A percentile compares a stretch with the other conserved stretches of the same genome.
phyloP scores from a whole-genome alignment of 2,888 invertebrate species.

The Yponomeuta malinellus region DNA sequence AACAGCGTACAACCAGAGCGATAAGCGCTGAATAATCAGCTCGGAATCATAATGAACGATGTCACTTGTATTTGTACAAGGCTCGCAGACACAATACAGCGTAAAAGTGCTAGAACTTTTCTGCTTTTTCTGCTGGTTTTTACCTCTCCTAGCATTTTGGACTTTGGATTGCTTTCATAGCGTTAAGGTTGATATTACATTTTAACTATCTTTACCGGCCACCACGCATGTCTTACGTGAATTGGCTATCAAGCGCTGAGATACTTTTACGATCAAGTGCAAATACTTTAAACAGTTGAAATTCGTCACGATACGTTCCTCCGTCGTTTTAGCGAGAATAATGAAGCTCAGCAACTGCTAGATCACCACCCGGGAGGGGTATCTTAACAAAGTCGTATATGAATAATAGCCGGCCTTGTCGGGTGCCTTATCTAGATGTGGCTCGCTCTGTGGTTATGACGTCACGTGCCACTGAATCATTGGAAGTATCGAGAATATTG shows the following conservation, averaged over 20 bases:
- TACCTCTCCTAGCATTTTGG: too few relatives aligned
- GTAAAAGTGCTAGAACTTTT: background rate
- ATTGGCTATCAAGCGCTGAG: too few relatives aligned
- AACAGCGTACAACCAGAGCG: background rate
- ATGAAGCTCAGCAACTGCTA: background rate
- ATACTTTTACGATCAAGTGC: too few relatives aligned
- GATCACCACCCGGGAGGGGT: background rate
- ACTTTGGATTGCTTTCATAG: too few relatives aligned
- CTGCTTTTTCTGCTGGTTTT: background rate
- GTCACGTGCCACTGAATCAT: slow-evolving; percentile 10
- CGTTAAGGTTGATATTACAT: too few relatives aligned
- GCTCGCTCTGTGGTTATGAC: slow-evolving; percentile 10
- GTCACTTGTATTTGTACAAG: slow-evolving; percentile 12
- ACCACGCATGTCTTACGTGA: too few relatives aligned
- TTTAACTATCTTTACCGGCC: too few relatives aligned
- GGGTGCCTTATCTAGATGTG: slow-evolving; percentile 5
- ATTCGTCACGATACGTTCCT: too few relatives aligned
- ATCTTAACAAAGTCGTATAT: background rate
- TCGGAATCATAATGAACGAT: slow-evolving; percentile 9
- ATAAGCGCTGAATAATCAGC: slow-evolving; percentile 4
- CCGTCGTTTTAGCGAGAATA: too few relatives aligned
- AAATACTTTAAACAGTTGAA: too few relatives aligned
- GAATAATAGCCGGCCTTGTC: slow-evolving; percentile 9
- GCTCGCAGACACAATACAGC: background rate
- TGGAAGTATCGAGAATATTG: background rate